These are phyloP conservation scores for Atractosteus spatula DNA, from an alignment of 2,113 vertebrate genomes.

Conservation along the genomic window DNA sequence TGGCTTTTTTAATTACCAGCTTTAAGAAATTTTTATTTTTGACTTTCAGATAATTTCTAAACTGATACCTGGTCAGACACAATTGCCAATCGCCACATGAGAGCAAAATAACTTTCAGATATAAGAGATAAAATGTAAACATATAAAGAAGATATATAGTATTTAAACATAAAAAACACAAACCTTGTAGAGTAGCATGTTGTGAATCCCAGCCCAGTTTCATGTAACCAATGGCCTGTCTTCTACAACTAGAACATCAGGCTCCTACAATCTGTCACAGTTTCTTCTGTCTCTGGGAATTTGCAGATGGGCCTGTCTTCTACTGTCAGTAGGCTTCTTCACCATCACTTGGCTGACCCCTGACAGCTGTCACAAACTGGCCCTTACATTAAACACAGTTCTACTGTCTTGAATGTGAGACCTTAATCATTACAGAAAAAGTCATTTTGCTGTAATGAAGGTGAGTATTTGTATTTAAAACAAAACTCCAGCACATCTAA, in stretches of 20 bases:
- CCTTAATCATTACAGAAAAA: neutral
- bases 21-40: too few species aligned
- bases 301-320: neutral
- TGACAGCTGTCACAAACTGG: slow-evolving; percentile 8
- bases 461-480: neutral
- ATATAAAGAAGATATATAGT: too few species aligned
- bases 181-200: too few species aligned
- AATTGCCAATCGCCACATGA: too few species aligned
- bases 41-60: too few species aligned
- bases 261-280: slow-evolving; percentile 5
- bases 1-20: too few species aligned
- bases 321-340: neutral
- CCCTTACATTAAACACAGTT: neutral
- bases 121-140: too few species aligned
- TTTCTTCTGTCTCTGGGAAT: neutral
- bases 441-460: neutral
- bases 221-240: slow-evolving; percentile 8
- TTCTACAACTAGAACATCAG: neutral
- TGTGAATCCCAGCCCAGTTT: neutral
- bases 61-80: too few species aligned
- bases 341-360: neutral
- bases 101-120: too few species aligned
- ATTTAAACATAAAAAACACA: too few species aligned
- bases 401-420: neutral
- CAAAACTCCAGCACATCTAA: neutral